Conservation (phyloP, 1,140 invertebrate species). For the Cotesia typhae region DNA sequence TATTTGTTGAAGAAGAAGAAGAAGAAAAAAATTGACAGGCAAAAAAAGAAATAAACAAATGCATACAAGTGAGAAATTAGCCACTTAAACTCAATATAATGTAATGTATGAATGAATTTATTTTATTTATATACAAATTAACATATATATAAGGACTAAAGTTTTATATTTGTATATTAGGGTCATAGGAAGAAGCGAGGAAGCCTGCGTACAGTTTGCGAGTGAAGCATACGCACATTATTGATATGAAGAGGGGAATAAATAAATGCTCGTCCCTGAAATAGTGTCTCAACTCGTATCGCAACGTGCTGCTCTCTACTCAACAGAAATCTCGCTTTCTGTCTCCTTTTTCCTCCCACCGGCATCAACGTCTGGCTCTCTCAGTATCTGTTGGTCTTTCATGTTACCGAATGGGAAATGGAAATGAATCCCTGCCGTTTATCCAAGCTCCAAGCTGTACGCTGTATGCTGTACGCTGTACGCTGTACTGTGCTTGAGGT, state of each 20-base stretch:
- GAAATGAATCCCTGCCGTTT: not conserved
- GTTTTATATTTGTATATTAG: too few relatives aligned
- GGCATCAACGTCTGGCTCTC: too few relatives aligned
- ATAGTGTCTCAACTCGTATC: not conserved
- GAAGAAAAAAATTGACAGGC: not conserved
- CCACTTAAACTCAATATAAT: too few relatives aligned
- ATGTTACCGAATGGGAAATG: too few relatives aligned
- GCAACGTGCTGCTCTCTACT: slow-evolving; percentile 1
- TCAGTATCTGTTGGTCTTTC: too few relatives aligned
- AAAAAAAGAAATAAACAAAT: not conserved
- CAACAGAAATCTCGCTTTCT: not conserved
- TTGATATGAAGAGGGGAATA: not conserved
- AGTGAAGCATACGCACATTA: too few relatives aligned
- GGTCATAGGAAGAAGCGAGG: too few relatives aligned
- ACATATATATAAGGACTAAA: not conserved
- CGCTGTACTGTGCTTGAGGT: too few relatives aligned
- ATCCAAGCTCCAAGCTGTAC: not conserved
- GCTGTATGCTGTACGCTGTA: too few relatives aligned
- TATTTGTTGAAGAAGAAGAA: too few relatives aligned
- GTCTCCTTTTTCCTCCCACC: too few relatives aligned
- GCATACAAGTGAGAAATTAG: slow-evolving; percentile 5
- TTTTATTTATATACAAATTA: not conserved
- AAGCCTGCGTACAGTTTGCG: too few relatives aligned
- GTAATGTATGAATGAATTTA: not conserved
- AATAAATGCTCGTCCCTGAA: not conserved